Evolutionary conservation across 2,797 vertebrate genomes (phyloP).

Genomic region (Manis crassicaudata): DNA sequence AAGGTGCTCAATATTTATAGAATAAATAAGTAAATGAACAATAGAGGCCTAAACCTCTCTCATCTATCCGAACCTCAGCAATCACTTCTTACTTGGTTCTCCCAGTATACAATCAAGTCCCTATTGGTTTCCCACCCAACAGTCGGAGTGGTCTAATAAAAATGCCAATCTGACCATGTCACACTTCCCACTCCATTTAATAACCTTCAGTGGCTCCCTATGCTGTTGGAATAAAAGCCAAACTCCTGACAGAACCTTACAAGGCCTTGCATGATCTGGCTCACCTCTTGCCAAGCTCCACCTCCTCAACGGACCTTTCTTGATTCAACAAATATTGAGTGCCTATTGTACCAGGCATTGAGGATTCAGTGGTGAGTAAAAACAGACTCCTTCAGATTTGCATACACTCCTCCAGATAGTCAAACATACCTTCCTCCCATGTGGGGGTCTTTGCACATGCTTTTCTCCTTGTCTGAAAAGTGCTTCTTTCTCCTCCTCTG

Average conservation of each 20-base stretch:
- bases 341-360: not conserved
- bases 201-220: not conserved
- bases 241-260: conserved; percentile 33
- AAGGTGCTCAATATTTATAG: not conserved
- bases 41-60: not conserved
- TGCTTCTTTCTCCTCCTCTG: not conserved
- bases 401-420: not conserved
- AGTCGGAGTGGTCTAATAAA: not conserved
- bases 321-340: conserved; percentile 33
- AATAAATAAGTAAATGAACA: not conserved
- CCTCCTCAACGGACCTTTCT: not conserved
- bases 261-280: not conserved
- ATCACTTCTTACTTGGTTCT: conserved; percentile 33
- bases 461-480: not conserved
- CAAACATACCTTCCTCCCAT: not conserved
- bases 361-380: not conserved
- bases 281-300: conserved; percentile 3
- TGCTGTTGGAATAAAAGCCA: conserved; percentile 18
- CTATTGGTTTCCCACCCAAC: not conserved
- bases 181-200: not conserved
- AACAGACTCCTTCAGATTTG: not conserved
- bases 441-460: not conserved
- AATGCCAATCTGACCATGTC: not conserved
- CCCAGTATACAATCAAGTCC: not conserved
- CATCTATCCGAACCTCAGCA: not conserved